These are phyloP conservation scores for Rhyzopertha dominica DNA, from an alignment of 1,140 invertebrate species.

Conservation along the genomic window DNA sequence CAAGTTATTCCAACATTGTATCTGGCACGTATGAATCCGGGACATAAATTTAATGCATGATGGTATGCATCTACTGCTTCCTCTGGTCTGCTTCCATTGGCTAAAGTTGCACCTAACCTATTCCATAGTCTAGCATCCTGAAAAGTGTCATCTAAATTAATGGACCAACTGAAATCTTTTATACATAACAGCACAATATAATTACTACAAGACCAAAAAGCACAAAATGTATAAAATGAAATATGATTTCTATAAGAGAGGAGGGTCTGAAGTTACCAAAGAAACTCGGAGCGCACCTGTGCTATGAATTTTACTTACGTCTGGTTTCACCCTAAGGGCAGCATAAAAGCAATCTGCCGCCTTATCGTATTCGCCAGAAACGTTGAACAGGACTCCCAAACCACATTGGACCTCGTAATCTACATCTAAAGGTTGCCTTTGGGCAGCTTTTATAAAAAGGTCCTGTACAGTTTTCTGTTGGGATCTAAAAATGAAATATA, in stretches of 20 bases:
- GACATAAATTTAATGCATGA: constrained; percentile 82
- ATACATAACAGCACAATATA: too few species aligned
- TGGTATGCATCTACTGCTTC: constrained; percentile 96
- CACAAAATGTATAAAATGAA: neutral
- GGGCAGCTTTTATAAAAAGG: constrained; percentile 80
- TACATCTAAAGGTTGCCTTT: constrained; percentile 67
- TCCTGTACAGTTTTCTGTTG: constrained; percentile 68
- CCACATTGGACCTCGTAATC: constrained; percentile 96
- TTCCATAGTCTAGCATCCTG: constrained; percentile 96
- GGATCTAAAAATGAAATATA: constrained; percentile 46
- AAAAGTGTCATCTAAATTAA: too few species aligned
- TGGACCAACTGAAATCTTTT: too few species aligned
- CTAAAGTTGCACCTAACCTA: constrained; percentile 91
- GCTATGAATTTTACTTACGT: too few species aligned
- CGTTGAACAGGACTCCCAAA: constrained; percentile 91
- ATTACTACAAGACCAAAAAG: too few species aligned
- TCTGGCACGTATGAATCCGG: constrained; percentile 93
- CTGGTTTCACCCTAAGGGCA: constrained; percentile 74
- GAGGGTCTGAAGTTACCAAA: too few species aligned
- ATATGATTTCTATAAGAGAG: too few species aligned
- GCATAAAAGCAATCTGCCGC: constrained; percentile 94
- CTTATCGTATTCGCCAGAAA: constrained; percentile 91
- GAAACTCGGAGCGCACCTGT: too few species aligned
- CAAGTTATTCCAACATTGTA: constrained; percentile 98
- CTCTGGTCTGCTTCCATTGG: constrained; percentile 90